Evolutionary conservation across 2,797 vertebrate genomes (phyloP), one percentile per base, ranked within the genome.

Genomic region (Aulostomus chinensis): DNA sequence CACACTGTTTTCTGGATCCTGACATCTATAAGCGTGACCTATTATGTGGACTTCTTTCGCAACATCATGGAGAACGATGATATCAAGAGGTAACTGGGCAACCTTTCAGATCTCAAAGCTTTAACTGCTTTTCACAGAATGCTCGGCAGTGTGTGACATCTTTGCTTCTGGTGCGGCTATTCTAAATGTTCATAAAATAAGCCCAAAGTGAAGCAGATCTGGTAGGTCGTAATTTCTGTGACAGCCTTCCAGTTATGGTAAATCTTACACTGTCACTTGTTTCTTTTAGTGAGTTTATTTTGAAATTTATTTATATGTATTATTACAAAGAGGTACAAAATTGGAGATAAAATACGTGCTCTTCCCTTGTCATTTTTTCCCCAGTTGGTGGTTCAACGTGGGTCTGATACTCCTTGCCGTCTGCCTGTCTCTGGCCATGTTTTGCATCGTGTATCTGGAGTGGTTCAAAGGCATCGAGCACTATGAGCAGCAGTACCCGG

Each of bases 1-100:
- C 97, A 99, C 79, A 94, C 94, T 3, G 68, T 95, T 3, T 98
- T 98, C 88, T 99, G 97, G 97, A 94, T 99, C 38, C 38, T 94
- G 81, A 87, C 94, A 2, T 94, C 95, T 0, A 58, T 94, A 37
- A 78, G 77, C 45, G 84, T 96, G 65, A 98, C 96, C 0, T 97
- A 98, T 73, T 98, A 98, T 5, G 82, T 92, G 9, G 95, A 98
- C 39, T 98, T 99, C 81, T 85, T 97, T 25, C 80, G 51, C 36
- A 88, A 91, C 40, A 42, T 98, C 35, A 86, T 92, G 76, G 92
- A 93, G 57, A 88, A 90, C 25, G 73, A 91, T 9, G 86, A 93
- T 38, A 90, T 93, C 50, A 92, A 93, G 82, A 95, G 94, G 96
- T 98, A 86, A 67, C 1, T 32, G 4, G 38, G 3, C 9, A 13